These are phyloP conservation scores for Drosophila pachea DNA, from an alignment of 1,140 invertebrate genomes.

Conservation along the genomic window DNA sequence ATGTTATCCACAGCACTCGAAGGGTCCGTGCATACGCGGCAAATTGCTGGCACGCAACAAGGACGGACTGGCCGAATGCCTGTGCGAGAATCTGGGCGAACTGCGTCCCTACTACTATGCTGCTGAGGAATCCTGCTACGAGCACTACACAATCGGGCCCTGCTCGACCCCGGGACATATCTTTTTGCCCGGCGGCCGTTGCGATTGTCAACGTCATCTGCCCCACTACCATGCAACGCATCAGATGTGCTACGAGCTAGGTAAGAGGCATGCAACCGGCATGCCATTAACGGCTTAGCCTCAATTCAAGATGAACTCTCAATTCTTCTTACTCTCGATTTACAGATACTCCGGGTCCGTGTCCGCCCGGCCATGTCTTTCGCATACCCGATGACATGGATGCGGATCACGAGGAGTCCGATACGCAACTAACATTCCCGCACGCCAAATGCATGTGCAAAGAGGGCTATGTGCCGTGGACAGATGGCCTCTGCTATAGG, in stretches of 20 bases:
- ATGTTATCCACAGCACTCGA: constrained; percentile 84
- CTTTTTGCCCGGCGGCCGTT: constrained; percentile 85
- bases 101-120: constrained; percentile 80
- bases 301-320: too few species aligned
- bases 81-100: constrained; percentile 79
- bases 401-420: constrained; percentile 14
- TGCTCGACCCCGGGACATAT: constrained; percentile 86
- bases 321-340: constrained; percentile 2
- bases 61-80: constrained; percentile 82
- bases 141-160: constrained; percentile 88
- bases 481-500: constrained; percentile 86
- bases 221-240: constrained; percentile 86
- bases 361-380: constrained; percentile 85
- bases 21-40: constrained; percentile 87
- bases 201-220: constrained; percentile 84
- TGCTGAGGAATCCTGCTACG: constrained; percentile 84
- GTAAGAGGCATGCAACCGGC: constrained; percentile 81
- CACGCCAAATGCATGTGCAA: constrained; percentile 83
- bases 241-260: constrained; percentile 86
- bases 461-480: constrained; percentile 84
- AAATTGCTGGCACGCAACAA: constrained; percentile 82
- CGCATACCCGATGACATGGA: constrained; percentile 75
- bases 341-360: constrained; percentile 84
- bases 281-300: too few species aligned
- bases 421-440: constrained; percentile 75